Conservation (phyloP, 2,888 invertebrate species). For the Pollenia griseotomentosa region DNA sequence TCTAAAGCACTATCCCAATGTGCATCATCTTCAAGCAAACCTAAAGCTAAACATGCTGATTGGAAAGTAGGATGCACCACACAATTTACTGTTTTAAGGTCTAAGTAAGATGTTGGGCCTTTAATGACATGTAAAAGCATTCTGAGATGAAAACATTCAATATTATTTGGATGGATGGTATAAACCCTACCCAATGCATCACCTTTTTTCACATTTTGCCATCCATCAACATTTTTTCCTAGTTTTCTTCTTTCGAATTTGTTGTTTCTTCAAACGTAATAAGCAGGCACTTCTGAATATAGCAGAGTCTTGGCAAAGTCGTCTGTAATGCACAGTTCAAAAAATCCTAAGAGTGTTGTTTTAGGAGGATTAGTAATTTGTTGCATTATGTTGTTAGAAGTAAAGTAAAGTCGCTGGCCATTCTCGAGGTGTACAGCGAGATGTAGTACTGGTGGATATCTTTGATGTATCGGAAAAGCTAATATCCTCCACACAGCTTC, state of each 20-base stretch:
- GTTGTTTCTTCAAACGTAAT: slow-evolving; percentile 29
- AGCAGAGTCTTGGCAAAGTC: slow-evolving; percentile 50
- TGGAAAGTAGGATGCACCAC: not conserved
- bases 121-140: slow-evolving; percentile 36
- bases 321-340: slow-evolving; percentile 29
- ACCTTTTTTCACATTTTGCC: slow-evolving; percentile 23
- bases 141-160: slow-evolving; percentile 46
- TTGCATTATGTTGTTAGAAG: not conserved
- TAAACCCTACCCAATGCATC: slow-evolving; percentile 47
- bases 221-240: slow-evolving; percentile 20
- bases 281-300: slow-evolving; percentile 43
- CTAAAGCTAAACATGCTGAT: no score
- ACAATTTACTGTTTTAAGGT: slow-evolving; percentile 50
- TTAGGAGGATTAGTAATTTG: slow-evolving; percentile 1
- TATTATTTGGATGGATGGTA: slow-evolving; percentile 53
- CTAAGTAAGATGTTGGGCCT: slow-evolving; percentile 49
- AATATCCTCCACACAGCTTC: slow-evolving; percentile 53
- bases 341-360: slow-evolving; percentile 31
- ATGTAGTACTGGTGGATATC: slow-evolving; percentile 38
- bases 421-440: slow-evolving; percentile 31
- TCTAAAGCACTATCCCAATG: no score
- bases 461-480: slow-evolving; percentile 36
- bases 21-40: no score
- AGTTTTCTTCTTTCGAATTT: slow-evolving; percentile 50
- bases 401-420: not conserved